Evolutionary conservation across 2,113 vertebrate species (phyloP).

Genomic region (Spilogale gracilis): DNA sequence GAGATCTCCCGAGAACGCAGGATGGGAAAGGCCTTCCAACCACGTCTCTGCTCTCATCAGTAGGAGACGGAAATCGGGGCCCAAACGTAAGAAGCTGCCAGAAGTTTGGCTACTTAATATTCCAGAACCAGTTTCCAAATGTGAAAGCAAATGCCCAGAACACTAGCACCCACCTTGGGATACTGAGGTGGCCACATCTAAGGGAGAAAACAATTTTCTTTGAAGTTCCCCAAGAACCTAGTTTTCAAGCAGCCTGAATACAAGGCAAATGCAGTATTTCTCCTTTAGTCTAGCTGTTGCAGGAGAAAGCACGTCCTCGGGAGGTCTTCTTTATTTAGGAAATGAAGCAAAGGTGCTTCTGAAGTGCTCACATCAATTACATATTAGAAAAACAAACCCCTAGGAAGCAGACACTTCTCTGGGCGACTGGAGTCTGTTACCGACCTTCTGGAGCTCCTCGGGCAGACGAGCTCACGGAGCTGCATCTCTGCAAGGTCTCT

Average conservation of each 20-base stretch:
- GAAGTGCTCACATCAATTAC: rapidly evolving
- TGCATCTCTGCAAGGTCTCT: background rate
- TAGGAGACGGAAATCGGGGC: rapidly evolving
- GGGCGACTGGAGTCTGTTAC: rapidly evolving
- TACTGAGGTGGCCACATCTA: background rate
- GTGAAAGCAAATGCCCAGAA: background rate
- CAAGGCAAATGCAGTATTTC: background rate
- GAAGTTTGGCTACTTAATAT: background rate
- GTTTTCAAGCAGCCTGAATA: background rate
- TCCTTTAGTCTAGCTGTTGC: background rate
- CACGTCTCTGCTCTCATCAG: rapidly evolving
- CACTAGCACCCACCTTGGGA: background rate
- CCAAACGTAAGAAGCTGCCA: rapidly evolving
- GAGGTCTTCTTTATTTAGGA: no score
- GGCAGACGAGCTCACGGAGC: no score
- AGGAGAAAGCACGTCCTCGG: rapidly evolving
- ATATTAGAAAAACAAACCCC: rapidly evolving
- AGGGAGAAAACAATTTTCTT: background rate
- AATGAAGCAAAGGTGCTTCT: background rate
- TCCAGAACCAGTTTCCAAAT: background rate
- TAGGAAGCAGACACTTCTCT: rapidly evolving
- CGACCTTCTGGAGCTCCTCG: background rate
- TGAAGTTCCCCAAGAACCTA: background rate
- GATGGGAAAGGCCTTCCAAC: background rate
- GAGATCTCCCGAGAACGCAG: rapidly evolving